These are phyloP conservation scores for Cyrtodaria siliqua DNA, from an alignment of 2,888 invertebrate species.

Conservation along the genomic window DNA sequence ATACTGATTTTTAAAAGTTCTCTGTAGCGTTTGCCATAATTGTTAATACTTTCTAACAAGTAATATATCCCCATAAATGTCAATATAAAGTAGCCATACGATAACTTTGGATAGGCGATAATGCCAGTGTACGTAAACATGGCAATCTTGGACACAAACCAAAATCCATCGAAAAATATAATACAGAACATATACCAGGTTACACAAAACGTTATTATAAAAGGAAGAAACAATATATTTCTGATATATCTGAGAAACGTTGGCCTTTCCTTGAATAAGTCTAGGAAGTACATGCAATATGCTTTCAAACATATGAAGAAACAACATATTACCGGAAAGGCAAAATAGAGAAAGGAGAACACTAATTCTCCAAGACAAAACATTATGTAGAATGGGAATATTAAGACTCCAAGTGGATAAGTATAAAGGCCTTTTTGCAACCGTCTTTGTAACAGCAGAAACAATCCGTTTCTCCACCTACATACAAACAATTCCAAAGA, in stretches of 20 bases:
- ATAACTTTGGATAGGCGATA: conserved; percentile 45
- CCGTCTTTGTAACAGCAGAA: not conserved
- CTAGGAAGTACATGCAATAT: not conserved
- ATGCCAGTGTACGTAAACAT: conserved; percentile 53
- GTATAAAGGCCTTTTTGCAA: not conserved
- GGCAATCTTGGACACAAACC: conserved; percentile 47
- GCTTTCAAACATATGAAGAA: conserved; percentile 35
- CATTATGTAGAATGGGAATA: conserved; percentile 16
- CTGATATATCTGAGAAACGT: not conserved
- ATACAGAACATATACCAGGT: conserved; percentile 53
- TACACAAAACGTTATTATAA: conserved; percentile 13
- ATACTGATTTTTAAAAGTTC: conserved; percentile 33
- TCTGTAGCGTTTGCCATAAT: conserved; percentile 33
- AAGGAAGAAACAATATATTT: conserved; percentile 1
- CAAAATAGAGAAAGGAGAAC: conserved; percentile 18
- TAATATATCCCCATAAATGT: conserved; percentile 48
- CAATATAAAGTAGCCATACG: conserved; percentile 49
- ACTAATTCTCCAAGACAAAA: conserved; percentile 31
- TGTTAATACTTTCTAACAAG: conserved; percentile 31
- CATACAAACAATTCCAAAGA: conserved; percentile 13
- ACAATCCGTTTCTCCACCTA: conserved; percentile 1
- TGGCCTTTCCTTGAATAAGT: not conserved
- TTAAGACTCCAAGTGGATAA: not conserved
- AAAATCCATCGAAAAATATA: conserved; percentile 48
- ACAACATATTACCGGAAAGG: conserved; percentile 36